Evolutionary conservation across 1,140 invertebrate genomes (phyloP), one percentile per base, ranked within the genome.

Genomic region (Colletes gigas): DNA sequence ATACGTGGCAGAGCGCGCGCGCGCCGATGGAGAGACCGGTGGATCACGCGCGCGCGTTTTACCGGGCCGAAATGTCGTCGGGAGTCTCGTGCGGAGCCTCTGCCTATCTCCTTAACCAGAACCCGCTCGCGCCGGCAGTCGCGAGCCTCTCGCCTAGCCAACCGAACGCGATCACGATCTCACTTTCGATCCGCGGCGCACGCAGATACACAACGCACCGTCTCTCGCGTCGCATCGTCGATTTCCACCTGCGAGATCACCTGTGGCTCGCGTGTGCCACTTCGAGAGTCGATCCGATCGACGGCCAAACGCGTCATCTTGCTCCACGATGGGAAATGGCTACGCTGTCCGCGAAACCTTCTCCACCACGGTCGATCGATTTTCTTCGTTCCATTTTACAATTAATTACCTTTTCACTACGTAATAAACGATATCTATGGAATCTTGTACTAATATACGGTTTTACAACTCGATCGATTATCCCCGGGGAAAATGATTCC

Each of bases 181-280:
- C 84, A 83, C 84, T 86, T 85, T 86, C 84, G 80, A 85, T 86
- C 68, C 30, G 71, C 71, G 54, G 70, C 59, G 30, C 59, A 50
- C 50, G 4, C 41, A 47, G 30, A 52, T 67, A 44, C 65, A 7
- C 30, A 21, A 9, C 57, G 7, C 68, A 41, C 39, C 30, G 9
- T 15, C 30, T n/a, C n/a, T n/a, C n/a, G 12, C 1, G 30, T 30
- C 17, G n/a, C 68, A 41, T 50, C 30, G 9, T 15, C 30, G 59
- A 77, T 81, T 77, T 80, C 60, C 62, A 78, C 60, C 54, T 52
- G 67, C 6, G 41, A 30, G 30, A n/a, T 57, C 70, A 65, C 19
- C 44, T 73, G 76, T n/a, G 70, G 47, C 8, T 55, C 73, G 7
- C 10, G 19, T 77, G 81, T 68, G 81, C 81, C 63, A 72, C 81